These are phyloP conservation scores for Pyrrhia umbra DNA, from an alignment of 2,888 invertebrate genomes.

Conservation along the genomic window DNA sequence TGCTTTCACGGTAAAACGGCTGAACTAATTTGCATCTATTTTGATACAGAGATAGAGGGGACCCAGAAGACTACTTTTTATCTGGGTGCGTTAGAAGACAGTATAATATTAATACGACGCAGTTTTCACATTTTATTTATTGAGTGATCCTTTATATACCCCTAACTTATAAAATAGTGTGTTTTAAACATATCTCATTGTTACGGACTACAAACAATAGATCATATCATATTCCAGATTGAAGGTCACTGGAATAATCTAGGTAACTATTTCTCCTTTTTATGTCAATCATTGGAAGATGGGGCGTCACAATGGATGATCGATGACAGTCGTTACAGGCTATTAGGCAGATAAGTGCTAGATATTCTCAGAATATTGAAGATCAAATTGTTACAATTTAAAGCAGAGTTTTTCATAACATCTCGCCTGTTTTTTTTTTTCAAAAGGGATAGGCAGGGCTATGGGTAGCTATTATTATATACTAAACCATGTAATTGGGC, in stretches of 20 bases:
- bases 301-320: slow-evolving; percentile 16
- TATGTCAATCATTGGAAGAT: slow-evolving; percentile 8
- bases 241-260: background rate
- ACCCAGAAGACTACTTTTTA: no score
- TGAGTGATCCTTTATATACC: no score
- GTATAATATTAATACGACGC: no score
- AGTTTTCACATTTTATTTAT: no score
- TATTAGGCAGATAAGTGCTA: background rate
- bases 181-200: background rate
- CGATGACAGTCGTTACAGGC: slow-evolving; percentile 8
- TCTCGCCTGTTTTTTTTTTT: background rate
- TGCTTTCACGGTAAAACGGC: no score
- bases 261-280: background rate
- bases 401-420: background rate
- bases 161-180: no score
- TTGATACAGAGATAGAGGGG: no score
- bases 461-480: no score
- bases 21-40: no score
- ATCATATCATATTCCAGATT: background rate
- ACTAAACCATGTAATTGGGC: no score
- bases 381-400: background rate
- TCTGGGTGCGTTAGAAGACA: no score
- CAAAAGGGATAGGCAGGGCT: background rate
- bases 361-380: slow-evolving; percentile 38
- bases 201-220: background rate